A percentile compares a stretch with the other conserved stretches of the same genome.
Evolutionary conservation across 2,797 vertebrate genomes (phyloP).

Genomic region (Sebastes itinus): DNA sequence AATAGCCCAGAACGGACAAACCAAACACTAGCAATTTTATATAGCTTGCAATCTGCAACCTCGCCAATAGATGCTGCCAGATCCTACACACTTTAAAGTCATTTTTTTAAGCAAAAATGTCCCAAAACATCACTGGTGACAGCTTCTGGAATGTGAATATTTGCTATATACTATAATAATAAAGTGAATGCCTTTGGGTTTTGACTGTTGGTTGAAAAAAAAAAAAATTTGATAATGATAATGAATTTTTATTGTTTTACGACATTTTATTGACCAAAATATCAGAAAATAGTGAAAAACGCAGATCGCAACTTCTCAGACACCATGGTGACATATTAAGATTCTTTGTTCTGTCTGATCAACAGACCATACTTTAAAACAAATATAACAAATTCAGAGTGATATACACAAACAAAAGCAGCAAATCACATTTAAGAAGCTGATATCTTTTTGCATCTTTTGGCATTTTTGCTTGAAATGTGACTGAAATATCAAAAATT

Average conservation of each 20-base stretch:
- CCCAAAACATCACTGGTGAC: too few species aligned
- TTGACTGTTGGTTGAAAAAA: background rate
- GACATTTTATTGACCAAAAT: background rate
- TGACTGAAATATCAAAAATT: background rate
- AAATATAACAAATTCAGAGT: background rate
- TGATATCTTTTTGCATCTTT: background rate
- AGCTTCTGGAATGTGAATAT: background rate
- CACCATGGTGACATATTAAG: background rate
- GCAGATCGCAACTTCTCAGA: background rate
- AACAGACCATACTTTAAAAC: background rate
- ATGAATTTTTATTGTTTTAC: background rate
- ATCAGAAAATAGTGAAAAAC: background rate
- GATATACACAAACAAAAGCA: background rate
- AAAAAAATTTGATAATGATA: too few species aligned
- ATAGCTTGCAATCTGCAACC: too few species aligned
- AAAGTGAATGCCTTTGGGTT: background rate
- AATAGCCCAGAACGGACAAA: too few species aligned
- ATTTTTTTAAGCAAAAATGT: rapidly evolving
- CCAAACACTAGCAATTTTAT: too few species aligned
- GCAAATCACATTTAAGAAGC: background rate
- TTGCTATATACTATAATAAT: background rate
- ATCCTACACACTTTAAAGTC: too few species aligned
- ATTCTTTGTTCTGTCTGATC: background rate
- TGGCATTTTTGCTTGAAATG: background rate
- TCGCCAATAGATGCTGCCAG: too few species aligned